Evolutionary conservation across 2,797 vertebrate species (phyloP), one percentile per base, ranked within the genome.

Genomic region (Anabas testudineus): DNA sequence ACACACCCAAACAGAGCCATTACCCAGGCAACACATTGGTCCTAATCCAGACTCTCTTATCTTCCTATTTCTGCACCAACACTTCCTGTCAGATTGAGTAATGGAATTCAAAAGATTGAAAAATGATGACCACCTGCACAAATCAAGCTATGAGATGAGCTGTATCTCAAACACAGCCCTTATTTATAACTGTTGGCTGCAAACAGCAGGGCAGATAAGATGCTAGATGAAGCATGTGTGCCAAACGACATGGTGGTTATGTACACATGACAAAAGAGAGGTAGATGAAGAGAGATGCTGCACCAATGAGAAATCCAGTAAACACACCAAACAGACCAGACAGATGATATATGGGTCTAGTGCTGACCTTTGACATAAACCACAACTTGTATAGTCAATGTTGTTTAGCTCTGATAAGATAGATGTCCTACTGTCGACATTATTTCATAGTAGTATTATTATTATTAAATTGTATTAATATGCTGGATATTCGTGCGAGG

Each of bases 91-190:
- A 26, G 19, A 63, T 77, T 18, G 2, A 68, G 61, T 74, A 67
- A 69, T 65, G 74, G 74, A 66, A 71, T 54, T 80, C 57, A 71
- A 66, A 79, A 78, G 67, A 79, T 48, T 74, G 70, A 76, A 65
- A 74, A 73, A 71, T 67, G 62, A 81, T 74, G 84, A 76, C 78
- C 78, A 62, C 48, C 64, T 42, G 26, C 67, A 53, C 30, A 0
- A 53, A 53, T 21, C 12, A 10, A 45, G 61, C 68, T 24, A 6
- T 24, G 9, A 67, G 74, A 81, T 41, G 39, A 49, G 63, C 63
- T 53, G 62, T 65, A 71, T 83, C 68, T 74, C 69, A 69, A 81
- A 76, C 56, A 34, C 41, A 2, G 8, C 13, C 3, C 41, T 52
- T 37, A 69, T 78, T 79, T 63, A 72, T 78, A 52, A 24, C 57